Conservation (phyloP, 2,113 vertebrate genomes). For the Ranitomeya variabilis region DNA sequence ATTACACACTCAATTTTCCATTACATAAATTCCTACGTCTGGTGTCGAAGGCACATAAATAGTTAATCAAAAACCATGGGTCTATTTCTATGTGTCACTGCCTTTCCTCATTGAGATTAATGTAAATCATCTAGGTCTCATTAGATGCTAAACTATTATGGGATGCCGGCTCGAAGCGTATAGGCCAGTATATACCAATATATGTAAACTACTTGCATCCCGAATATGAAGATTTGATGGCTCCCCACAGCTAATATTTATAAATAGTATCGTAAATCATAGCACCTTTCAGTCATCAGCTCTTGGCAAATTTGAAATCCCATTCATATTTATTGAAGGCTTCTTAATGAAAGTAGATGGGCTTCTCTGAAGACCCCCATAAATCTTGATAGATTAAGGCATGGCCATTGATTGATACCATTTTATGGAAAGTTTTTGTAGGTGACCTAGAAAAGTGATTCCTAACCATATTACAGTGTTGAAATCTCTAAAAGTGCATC, state of each 20-base stretch:
- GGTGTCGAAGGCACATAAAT: background rate
- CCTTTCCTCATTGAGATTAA: conserved; percentile 47
- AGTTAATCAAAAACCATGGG: conserved; percentile 2
- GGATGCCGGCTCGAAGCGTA: background rate
- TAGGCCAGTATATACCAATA: background rate
- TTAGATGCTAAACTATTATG: conserved; percentile 28
- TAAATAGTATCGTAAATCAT: background rate
- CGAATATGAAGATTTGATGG: background rate
- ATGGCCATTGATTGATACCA: background rate
- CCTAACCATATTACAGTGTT: background rate
- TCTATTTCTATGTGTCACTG: conserved; percentile 47
- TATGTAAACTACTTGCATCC: background rate
- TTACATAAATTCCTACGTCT: background rate
- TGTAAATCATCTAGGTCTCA: conserved; percentile 44
- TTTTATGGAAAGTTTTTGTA: background rate
- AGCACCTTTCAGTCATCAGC: background rate
- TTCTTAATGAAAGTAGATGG: background rate
- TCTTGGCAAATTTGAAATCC: background rate
- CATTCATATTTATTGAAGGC: background rate
- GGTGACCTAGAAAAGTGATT: background rate
- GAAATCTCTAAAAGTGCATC: background rate
- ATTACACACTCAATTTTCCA: background rate
- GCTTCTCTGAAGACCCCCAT: background rate
- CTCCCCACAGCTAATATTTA: background rate
- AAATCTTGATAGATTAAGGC: background rate